Evolutionary conservation across 2,797 vertebrate species (phyloP).

Genomic region (Helarctos malayanus): DNA sequence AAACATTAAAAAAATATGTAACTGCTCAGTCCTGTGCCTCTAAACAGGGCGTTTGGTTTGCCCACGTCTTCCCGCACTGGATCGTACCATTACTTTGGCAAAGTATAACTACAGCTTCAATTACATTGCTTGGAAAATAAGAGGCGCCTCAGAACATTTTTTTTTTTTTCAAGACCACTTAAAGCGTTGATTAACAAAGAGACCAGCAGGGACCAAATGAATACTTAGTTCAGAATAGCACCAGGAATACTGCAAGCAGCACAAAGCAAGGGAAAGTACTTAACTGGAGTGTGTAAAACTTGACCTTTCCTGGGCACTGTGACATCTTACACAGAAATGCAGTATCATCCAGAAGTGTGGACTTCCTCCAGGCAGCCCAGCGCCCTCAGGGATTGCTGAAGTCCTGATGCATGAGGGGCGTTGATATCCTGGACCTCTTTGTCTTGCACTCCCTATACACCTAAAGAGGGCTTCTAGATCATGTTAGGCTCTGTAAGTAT

Average conservation of each 20-base stretch:
- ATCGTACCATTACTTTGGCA: background rate
- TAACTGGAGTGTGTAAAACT: slow-evolving; percentile 62
- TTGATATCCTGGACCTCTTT: background rate
- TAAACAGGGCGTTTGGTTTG: background rate
- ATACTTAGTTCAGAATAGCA: slow-evolving; percentile 63
- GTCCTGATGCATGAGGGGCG: too few relatives aligned
- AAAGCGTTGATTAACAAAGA: slow-evolving; percentile 74
- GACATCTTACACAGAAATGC: slow-evolving; percentile 6
- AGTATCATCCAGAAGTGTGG: background rate
- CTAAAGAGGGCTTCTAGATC: background rate
- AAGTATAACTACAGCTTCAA: background rate
- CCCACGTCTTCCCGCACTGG: background rate
- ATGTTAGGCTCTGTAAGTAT: background rate
- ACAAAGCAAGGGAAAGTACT: slow-evolving; percentile 65
- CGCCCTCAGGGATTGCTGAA: background rate
- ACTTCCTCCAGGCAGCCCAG: background rate
- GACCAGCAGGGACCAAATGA: slow-evolving; percentile 69
- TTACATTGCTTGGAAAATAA: slow-evolving; percentile 72
- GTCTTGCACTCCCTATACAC: background rate
- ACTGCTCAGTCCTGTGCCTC: background rate
- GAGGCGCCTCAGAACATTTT: slow-evolving; percentile 41
- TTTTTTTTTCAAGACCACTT: slow-evolving; percentile 63
- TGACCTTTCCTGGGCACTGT: slow-evolving; percentile 62
- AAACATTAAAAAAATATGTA: background rate
- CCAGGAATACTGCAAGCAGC: slow-evolving; percentile 32